phyloP scores from a whole-genome alignment of 2,797 vertebrate genomes.

The Falco rusticolus region DNA sequence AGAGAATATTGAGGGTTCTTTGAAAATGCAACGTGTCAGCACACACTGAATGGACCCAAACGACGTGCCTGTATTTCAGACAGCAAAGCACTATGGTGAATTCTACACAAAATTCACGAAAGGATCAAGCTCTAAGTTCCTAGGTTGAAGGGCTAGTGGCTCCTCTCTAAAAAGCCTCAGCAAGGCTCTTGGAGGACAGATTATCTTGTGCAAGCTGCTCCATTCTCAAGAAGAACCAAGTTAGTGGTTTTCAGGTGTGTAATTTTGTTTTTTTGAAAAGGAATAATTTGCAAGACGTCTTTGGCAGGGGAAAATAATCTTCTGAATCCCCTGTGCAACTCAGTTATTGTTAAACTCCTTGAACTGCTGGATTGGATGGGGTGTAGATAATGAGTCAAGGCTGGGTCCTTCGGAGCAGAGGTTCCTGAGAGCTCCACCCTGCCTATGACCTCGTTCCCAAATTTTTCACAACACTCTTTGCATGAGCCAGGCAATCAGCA shows the following conservation, averaged over 20 bases:
- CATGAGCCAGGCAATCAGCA: background rate
- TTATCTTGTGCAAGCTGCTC: background rate
- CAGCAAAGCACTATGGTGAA: background rate
- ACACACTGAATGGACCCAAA: background rate
- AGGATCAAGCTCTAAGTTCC: background rate
- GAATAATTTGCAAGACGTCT: background rate
- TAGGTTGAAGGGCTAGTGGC: too few species aligned
- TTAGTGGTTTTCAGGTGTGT: background rate
- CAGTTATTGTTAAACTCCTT: background rate
- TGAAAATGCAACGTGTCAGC: background rate
- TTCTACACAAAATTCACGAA: background rate
- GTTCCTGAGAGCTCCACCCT: background rate
- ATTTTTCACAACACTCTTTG: background rate
- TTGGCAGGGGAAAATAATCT: background rate
- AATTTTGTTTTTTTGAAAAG: background rate
- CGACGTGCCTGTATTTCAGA: accelerated
- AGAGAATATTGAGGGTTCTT: background rate
- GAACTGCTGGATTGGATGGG: background rate
- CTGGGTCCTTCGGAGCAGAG: background rate
- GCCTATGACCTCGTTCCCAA: background rate
- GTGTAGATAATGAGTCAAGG: background rate
- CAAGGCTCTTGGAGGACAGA: background rate
- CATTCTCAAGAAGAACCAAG: background rate
- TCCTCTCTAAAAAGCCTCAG: background rate
- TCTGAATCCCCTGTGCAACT: background rate